A percentile compares a stretch with the other conserved stretches of the same genome.
Evolutionary conservation across 2,797 vertebrate species (phyloP).

Genomic region (Mormyrops attenuatus): DNA sequence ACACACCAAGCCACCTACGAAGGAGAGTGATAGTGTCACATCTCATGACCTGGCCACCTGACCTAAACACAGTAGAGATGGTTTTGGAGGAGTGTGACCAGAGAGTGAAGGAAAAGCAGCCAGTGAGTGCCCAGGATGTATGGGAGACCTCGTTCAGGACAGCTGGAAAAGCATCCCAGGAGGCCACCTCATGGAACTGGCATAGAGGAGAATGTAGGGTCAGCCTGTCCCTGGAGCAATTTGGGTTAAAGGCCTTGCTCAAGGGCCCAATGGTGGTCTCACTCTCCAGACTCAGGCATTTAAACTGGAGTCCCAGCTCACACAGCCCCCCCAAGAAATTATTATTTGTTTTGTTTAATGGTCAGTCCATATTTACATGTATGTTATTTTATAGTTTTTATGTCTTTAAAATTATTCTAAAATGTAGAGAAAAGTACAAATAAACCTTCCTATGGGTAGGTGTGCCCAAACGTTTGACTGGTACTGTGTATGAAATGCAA

Average conservation of each 20-base stretch:
- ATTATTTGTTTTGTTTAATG: too few species aligned
- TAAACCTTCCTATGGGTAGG: neutral
- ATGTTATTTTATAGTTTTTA: too few species aligned
- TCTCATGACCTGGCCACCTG: neutral
- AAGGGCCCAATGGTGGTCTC: neutral
- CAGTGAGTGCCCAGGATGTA: neutral
- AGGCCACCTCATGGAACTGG: neutral
- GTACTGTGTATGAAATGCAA: neutral
- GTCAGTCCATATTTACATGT: too few species aligned
- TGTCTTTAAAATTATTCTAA: neutral
- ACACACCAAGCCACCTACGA: neutral
- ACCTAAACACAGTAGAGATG: neutral
- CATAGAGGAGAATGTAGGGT: neutral
- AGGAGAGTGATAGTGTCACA: neutral
- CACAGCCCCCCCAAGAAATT: too few species aligned
- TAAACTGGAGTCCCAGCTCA: neutral
- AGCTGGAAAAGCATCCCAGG: neutral
- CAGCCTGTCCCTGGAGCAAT: neutral
- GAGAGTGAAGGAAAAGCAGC: neutral
- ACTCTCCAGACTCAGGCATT: neutral
- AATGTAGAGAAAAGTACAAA: neutral
- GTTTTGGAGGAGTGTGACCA: neutral
- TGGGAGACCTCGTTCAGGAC: neutral
- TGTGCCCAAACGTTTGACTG: neutral
- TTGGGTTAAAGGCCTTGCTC: neutral